Conservation (phyloP, 2,113 vertebrate species). For the Sterna hirundo region DNA sequence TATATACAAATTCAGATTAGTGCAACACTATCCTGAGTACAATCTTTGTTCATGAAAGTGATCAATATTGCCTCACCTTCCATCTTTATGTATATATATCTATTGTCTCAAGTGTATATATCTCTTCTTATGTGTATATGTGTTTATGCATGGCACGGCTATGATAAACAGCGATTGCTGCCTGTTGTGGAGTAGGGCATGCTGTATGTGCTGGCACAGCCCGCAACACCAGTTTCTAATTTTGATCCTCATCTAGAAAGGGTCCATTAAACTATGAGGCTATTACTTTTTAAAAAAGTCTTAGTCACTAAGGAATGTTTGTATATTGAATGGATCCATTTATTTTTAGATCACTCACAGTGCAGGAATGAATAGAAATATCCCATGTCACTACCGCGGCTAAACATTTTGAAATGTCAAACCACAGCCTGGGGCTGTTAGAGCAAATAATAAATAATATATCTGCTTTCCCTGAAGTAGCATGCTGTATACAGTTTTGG, state of each 20-base stretch:
- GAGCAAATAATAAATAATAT: not conserved
- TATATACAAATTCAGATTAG: not conserved
- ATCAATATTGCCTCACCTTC: not conserved
- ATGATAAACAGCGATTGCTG: not conserved
- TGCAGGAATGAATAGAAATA: not conserved
- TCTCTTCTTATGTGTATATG: not conserved
- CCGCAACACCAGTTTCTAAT: not conserved
- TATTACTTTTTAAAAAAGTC: not conserved
- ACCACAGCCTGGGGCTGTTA: not conserved
- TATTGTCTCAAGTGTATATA: not conserved
- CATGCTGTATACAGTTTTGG: not conserved
- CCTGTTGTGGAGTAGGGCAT: not conserved
- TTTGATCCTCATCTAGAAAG: not conserved
- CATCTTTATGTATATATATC: not conserved
- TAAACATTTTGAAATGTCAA: constrained; percentile 49
- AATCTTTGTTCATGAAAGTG: not conserved
- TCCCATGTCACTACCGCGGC: not conserved
- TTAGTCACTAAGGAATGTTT: not conserved
- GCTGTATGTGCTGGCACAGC: not conserved
- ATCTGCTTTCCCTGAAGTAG: not conserved
- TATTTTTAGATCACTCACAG: not conserved
- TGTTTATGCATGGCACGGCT: not conserved
- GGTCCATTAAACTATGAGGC: not conserved
- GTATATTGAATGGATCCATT: not conserved
- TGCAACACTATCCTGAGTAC: not conserved